Evolutionary conservation across 92 coral and sea anemone genomes (phyloP), one percentile per base, ranked within the genome.

Genomic region (Parazoanthus atlanticus): DNA sequence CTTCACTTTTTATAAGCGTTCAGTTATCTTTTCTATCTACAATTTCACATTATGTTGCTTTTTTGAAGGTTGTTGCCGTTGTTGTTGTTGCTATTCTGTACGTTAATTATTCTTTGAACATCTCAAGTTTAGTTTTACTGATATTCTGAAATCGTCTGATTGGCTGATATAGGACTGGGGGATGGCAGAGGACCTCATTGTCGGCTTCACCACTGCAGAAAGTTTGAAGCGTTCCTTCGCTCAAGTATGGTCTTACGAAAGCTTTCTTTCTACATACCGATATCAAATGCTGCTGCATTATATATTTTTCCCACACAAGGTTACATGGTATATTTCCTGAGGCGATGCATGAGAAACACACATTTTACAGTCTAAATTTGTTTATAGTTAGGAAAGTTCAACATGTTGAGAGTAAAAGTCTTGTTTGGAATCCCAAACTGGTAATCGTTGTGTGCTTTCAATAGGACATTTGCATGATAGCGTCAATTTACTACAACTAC

Each of bases 121-220:
- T 21, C 69, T 61, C 9, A 0, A 21, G 13, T 30, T 80, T 16
- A 8, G 7, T 80, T 80, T 80, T 56, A 32, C 30, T 80, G 16
- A 80, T 80, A 23, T 17, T 52, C 66, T 58, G 30, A 6, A 28
- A 31, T 33, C 40, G 6, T 78, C 10, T 82, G 47, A 46, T 31
- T 73, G 8, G 31, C 8, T 25, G 26, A 61, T 74, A 8, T 85
- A 95, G 99, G 98, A 96, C 91, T 96, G 99, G 99, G 99, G 98
- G 26, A 94, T 95, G 93, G 96, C 99, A 8, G 93, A 96, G 86
- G 99, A 96, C 79, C 96, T 96, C 33, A 95, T 96, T 19, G 99
- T 96, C 32, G 99, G 99, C 47, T 94, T 96, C 76, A 96, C 99
- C 13, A 96, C 99, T 26, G 96, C 88, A 43, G 99, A 96, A 88